phyloP scores from a whole-genome alignment of 2,797 vertebrate genomes.

The Aplochiton taeniatus region DNA sequence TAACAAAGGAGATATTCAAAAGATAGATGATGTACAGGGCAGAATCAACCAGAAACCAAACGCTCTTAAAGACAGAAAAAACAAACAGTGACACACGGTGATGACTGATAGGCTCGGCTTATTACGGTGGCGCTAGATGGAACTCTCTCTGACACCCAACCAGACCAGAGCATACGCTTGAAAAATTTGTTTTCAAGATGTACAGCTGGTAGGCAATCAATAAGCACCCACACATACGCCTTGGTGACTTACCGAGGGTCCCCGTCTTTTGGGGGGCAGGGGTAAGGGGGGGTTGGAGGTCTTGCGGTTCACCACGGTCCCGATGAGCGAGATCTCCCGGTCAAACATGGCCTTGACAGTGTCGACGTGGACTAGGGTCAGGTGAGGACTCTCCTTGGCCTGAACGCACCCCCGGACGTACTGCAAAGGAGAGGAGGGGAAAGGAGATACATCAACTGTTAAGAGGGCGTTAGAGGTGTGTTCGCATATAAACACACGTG shows the following conservation, averaged over 20 bases:
- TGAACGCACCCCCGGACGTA: conserved; percentile 89
- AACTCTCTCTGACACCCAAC: too few relatives aligned
- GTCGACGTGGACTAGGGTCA: conserved; percentile 88
- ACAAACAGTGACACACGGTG: too few relatives aligned
- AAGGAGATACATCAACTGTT: neutral
- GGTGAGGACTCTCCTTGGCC: conserved; percentile 84
- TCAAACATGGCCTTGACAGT: conserved; percentile 89
- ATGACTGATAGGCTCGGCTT: too few relatives aligned
- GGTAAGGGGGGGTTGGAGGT: conserved; percentile 88
- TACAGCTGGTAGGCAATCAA: neutral
- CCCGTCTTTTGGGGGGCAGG: conserved; percentile 90
- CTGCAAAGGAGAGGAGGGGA: conserved; percentile 66
- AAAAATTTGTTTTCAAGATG: too few relatives aligned
- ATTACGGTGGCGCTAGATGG: too few relatives aligned
- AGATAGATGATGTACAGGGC: too few relatives aligned
- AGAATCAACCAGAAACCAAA: too few relatives aligned
- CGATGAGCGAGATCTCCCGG: conserved; percentile 87
- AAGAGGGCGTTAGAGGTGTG: too few relatives aligned
- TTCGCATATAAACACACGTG: too few relatives aligned
- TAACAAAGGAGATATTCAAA: too few relatives aligned
- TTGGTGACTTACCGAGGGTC: conserved; percentile 80
- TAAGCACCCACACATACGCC: neutral
- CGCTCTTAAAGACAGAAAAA: too few relatives aligned
- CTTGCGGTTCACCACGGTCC: conserved; percentile 85
- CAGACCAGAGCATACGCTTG: too few relatives aligned